A percentile compares a stretch with the other conserved stretches of the same genome.
Evolutionary conservation across 2,113 vertebrate species (phyloP).

Genomic region (Dryoscopus gambensis): DNA sequence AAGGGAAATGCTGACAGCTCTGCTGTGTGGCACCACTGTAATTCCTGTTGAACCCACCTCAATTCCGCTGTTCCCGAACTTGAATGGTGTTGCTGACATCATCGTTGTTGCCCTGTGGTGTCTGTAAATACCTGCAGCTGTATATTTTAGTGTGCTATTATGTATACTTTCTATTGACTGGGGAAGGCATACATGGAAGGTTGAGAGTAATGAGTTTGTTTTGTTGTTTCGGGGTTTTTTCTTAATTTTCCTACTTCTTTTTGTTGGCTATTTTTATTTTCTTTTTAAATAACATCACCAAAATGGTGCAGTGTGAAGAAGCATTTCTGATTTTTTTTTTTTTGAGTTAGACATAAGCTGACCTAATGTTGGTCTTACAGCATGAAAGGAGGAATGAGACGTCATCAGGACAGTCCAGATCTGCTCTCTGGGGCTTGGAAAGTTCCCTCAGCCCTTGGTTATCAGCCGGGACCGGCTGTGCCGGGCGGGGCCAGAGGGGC

Average conservation of each 20-base stretch:
- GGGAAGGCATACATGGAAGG: not conserved
- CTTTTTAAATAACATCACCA: not conserved
- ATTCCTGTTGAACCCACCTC: conserved; percentile 46
- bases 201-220: not conserved
- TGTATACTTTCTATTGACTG: not conserved
- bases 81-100: conserved; percentile 44
- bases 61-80: not conserved
- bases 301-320: not conserved
- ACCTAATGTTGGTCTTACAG: not conserved
- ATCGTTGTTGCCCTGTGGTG: conserved; percentile 41
- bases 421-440: not conserved
- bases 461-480: conserved; percentile 29
- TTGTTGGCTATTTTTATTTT: not conserved
- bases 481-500: not conserved
- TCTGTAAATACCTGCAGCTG: conserved; percentile 13
- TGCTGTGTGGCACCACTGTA: not conserved
- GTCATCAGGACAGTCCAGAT: not conserved
- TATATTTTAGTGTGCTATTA: not conserved
- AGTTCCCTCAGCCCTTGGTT: not conserved
- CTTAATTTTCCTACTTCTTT: not conserved
- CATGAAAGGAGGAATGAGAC: too few relatives aligned
- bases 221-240: rapidly evolving
- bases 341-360: not conserved
- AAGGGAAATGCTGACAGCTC: conserved; percentile 21
- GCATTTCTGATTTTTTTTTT: not conserved